phyloP scores from a whole-genome alignment of 2,113 vertebrate species.

The Pristiophorus japonicus region DNA sequence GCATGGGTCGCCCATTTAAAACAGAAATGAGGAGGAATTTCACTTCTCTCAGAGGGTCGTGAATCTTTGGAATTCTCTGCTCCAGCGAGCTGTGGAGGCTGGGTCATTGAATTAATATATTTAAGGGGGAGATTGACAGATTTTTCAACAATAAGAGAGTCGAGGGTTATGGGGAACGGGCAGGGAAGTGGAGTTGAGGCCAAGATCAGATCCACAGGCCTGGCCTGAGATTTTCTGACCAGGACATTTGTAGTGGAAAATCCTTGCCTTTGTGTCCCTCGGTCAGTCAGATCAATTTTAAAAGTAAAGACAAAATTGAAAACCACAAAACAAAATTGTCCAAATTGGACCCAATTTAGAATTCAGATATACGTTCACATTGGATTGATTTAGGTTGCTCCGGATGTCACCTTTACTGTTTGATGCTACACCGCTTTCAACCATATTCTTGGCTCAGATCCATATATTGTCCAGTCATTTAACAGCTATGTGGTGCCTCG shows the following conservation, averaged over 20 bases:
- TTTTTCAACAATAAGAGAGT: no score
- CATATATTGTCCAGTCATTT: neutral
- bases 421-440: neutral
- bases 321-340: neutral
- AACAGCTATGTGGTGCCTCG: neutral
- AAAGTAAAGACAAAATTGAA: neutral
- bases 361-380: neutral
- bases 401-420: neutral
- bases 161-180: no score
- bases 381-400: neutral
- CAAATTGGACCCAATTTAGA: neutral
- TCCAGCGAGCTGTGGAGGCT: no score
- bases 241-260: neutral
- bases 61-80: no score
- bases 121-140: no score
- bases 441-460: neutral
- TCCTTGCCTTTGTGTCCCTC: neutral
- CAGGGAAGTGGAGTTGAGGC: no score
- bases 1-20: no score
- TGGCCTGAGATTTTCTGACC: neutral
- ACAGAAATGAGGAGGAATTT: no score
- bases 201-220: no score
- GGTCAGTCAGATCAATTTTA: no score
- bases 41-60: no score
- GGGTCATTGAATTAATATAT: no score